Evolutionary conservation across 1,140 invertebrate genomes (phyloP), one percentile per base, ranked within the genome.

Genomic region (Acromyrmex charruanus): DNA sequence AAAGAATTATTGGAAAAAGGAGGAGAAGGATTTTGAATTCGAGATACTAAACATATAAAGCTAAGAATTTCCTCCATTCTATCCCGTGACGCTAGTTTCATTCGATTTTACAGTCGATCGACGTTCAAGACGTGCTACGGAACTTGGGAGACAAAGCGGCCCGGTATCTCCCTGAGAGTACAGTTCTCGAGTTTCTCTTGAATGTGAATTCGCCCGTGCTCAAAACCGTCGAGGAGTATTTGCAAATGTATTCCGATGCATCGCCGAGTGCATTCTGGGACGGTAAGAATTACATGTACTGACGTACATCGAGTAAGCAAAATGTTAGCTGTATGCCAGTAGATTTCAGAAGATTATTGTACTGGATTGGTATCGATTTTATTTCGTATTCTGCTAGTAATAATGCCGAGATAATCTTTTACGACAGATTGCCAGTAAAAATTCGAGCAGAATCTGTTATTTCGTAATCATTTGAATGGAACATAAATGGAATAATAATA

Each of bases 101-200:
- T 85, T 75, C 53, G 35, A 71, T 39, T 66, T 86, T 25, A 84
- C 66, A 90, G 89, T 85, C 55, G 44, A 61, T 87, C n/a, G 10
- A 80, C 10, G 59, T 72, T 69, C 25, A 58, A 12, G 66, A 84
- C n/a, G 85, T 55, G 14, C 4, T 87, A 10, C 44, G 3, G 0
- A 65, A 72, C 4, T 35, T 89, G n/a, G 44, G 9, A 59, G 68
- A 74, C 14, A 74, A 77, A 49, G 66, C 82, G 18, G 49, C 82
- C 7, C 51, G 87, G 49, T 79, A 71, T 68, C 82, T 93, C 7
- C 92, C 92, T 0, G 93, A 93, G 53, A 88, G 77, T 10, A 90
- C 92, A 0, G 35, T 92, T 7, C 25, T 94, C 9, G 90, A 94
- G 58, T 93, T 89, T 49, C 86, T 94, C 28, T 39, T 94, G 21